Evolutionary conservation across 2,113 vertebrate genomes (phyloP).

Genomic region (Orientallactaga bullata): DNA sequence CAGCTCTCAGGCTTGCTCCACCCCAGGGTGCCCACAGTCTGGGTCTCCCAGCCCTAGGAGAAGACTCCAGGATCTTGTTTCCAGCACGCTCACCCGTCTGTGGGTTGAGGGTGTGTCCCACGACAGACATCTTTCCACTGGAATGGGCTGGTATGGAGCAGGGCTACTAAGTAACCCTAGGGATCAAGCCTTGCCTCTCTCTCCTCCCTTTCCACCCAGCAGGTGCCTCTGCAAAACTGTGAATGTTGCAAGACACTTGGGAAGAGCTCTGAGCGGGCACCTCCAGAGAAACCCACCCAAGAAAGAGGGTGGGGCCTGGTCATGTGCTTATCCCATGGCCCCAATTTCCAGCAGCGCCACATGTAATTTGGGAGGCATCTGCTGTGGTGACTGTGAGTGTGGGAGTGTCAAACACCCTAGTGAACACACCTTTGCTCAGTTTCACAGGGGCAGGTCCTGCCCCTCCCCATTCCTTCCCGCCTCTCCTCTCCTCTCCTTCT

Average conservation of each 20-base stretch:
- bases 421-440: conserved; percentile 14
- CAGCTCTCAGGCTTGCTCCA: not conserved
- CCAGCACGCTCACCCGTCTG: not conserved
- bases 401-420: not conserved
- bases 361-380: not conserved
- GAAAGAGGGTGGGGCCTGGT: not conserved
- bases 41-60: not conserved
- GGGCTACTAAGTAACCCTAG: not conserved
- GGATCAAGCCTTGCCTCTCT: not conserved
- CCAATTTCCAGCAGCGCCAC: not conserved
- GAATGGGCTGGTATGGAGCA: not conserved
- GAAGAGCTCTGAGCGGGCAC: not conserved
- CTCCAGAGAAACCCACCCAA: not conserved
- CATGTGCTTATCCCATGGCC: accelerated
- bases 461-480: not conserved
- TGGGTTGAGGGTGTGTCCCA: not conserved
- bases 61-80: not conserved
- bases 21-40: not conserved
- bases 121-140: not conserved
- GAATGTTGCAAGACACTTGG: not conserved
- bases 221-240: not conserved
- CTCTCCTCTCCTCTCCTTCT: not conserved
- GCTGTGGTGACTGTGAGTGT: not conserved
- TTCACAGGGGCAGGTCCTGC: not conserved
- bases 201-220: not conserved